Percentiles rank a stretch among this genome's conserved stretches.
Evolutionary conservation across 2,888 invertebrate species (phyloP).

Genomic region (Cephus pygmeus): DNA sequence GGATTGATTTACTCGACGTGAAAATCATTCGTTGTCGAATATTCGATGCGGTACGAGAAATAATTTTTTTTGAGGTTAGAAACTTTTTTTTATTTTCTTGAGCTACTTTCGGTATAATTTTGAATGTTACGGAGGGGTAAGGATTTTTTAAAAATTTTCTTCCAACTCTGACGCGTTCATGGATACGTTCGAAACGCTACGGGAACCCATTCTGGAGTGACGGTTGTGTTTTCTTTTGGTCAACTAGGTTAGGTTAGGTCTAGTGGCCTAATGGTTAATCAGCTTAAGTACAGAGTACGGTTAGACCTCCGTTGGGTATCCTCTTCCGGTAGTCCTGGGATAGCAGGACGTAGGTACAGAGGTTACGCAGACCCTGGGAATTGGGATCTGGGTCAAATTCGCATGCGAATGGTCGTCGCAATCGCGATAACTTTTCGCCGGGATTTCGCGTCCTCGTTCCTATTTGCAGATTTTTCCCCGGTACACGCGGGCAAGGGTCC

Average conservation of each 20-base stretch:
- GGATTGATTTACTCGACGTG: not conserved
- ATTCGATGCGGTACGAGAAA: not conserved
- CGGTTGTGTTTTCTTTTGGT: not conserved
- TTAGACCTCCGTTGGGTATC: not conserved
- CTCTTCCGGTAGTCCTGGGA: not conserved
- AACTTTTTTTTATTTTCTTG: not conserved
- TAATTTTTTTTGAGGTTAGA: not conserved
- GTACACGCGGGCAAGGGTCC: not conserved
- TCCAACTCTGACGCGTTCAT: no score
- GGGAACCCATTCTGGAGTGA: not conserved
- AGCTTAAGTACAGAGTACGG: conserved; percentile 5
- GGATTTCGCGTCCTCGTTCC: not conserved
- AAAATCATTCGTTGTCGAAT: not conserved
- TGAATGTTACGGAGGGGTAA: not conserved
- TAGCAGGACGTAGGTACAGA: not conserved
- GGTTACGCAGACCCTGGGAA: conserved; percentile 21
- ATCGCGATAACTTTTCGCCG: conserved; percentile 1
- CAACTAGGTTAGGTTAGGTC: not conserved
- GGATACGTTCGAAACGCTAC: not conserved
- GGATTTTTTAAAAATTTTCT: no score
- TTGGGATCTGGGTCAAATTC: conserved; percentile 21
- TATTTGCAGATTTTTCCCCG: not conserved
- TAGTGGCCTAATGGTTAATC: not conserved
- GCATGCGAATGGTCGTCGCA: not conserved
- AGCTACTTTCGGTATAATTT: not conserved